These are phyloP conservation scores for Prietella phreatophila DNA, from an alignment of 2,113 vertebrate genomes.

Conservation along the genomic window DNA sequence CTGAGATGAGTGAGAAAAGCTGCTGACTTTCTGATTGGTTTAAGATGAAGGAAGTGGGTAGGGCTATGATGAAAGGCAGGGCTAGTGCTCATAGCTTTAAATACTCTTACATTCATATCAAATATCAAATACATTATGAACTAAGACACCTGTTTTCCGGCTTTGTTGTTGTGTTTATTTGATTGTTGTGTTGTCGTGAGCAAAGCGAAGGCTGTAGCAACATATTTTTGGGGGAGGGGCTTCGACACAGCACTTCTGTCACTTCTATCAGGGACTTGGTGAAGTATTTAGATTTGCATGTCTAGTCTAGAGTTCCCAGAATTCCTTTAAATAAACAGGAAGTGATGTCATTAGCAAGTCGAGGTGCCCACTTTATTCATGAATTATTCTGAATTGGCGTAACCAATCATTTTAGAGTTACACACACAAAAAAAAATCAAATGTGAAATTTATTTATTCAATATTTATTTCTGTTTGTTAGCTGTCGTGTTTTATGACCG, in stretches of 20 bases:
- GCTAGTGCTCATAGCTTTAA: slow-evolving; percentile 8
- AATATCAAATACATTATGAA: neutral
- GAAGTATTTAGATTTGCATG: slow-evolving; percentile 28
- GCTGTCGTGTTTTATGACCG: slow-evolving; percentile 59
- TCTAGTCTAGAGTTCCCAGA: slow-evolving; percentile 15
- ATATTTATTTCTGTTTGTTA: slow-evolving; percentile 38
- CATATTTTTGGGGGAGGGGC: slow-evolving; percentile 13
- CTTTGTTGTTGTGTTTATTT: slow-evolving; percentile 19
- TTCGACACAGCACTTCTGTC: slow-evolving; percentile 14
- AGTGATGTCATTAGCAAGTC: slow-evolving; percentile 5
- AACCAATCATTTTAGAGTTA: slow-evolving; percentile 33
- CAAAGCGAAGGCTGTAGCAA: slow-evolving; percentile 34
- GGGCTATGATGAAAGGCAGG: neutral
- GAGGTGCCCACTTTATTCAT: slow-evolving; percentile 9
- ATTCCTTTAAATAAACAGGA: slow-evolving; percentile 12
- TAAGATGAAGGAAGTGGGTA: neutral
- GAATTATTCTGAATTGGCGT: slow-evolving; percentile 6
- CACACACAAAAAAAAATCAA: neutral
- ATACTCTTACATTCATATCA: neutral
- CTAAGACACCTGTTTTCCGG: neutral
- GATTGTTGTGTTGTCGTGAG: slow-evolving; percentile 13
- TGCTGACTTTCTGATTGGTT: neutral
- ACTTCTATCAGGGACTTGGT: slow-evolving; percentile 15
- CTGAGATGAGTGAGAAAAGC: neutral
- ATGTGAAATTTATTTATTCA: slow-evolving; percentile 18